Base-by-base conservation (phyloP, 2,113 vertebrate species). In the Caracal caracal region DNA sequence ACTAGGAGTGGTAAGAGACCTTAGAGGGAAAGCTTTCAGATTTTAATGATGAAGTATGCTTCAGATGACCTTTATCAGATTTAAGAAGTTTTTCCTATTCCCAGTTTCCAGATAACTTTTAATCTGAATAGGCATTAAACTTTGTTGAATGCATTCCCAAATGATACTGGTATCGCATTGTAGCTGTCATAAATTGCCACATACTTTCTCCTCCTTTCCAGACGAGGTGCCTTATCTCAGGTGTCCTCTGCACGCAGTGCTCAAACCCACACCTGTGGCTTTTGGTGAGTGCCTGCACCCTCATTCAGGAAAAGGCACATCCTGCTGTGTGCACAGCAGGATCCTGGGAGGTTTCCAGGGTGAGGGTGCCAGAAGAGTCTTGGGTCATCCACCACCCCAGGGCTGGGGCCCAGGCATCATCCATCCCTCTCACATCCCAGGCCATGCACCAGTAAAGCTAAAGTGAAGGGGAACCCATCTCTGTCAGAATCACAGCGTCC, bases 191-290 rank as follows among this genome's bases (percentile, higher is more conserved):
- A 61, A 17, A 61, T 61, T 37, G 28, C 35, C 35, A 61, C 35
- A 30, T 40, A 40, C 51, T 59, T 30, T 37, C 59, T 81, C n/a
- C 35, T 51, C 82, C 68, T 51, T 76, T 66, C 26, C 47, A n/a
- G 49, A 61, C 10, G 97, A 98, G 95, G 82, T 98, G 88, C 98
- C 97, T 6, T 97, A 97, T 51, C 95, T 98, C 88, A 96, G 97
- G 75, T 98, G 98, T 1, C 97, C 98, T 30, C 91, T 98, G 40
- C 97, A 98, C 92, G 98, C 96, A 0, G 98, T 98, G 76, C 96
- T 98, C 10, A 98, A 98, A 88, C 66, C 98, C 87, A 98, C 96
- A 0, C 98, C 98, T 0, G 95, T 98, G 68, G 97, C 98, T 4
- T 98, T 97, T 0, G 97, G 96, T 97, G 93, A 98, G 97, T 51